Percentiles rank a stretch among this genome's conserved stretches.
Evolutionary conservation across 64 coral and sea anemone genomes (phyloP).

Genomic region (Anthopleura sola): DNA sequence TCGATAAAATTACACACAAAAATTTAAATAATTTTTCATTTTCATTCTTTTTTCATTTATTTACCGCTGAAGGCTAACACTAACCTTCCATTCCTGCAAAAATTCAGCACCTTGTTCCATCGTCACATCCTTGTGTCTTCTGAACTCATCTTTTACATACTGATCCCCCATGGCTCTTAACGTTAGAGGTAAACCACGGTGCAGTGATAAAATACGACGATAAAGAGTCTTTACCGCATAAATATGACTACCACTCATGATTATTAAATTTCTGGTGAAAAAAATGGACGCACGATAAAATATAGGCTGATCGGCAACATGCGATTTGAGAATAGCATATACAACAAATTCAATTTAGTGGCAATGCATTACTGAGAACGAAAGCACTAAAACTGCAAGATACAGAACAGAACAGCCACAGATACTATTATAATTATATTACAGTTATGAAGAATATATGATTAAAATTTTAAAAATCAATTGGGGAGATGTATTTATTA

Average conservation of each 20-base stretch:
- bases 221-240: conserved; percentile 43
- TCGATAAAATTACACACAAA: too few species aligned
- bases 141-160: conserved; percentile 85
- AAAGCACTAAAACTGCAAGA: too few species aligned
- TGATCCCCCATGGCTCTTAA: conserved; percentile 81
- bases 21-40: too few species aligned
- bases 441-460: too few species aligned
- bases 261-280: not conserved
- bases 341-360: too few species aligned
- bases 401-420: too few species aligned
- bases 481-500: too few species aligned
- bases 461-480: too few species aligned
- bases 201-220: conserved; percentile 70
- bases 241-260: not conserved
- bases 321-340: not conserved
- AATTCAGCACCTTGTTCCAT: conserved; percentile 55
- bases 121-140: conserved; percentile 66
- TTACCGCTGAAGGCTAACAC: too few species aligned
- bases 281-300: not conserved
- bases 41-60: too few species aligned
- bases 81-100: conserved; percentile 84
- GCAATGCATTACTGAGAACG: too few species aligned
- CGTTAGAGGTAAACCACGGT: conserved; percentile 56
- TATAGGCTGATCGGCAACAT: not conserved
- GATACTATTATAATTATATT: too few species aligned